Conservation (phyloP, 2,888 invertebrate genomes). For the Neoaliturus tenellus region DNA sequence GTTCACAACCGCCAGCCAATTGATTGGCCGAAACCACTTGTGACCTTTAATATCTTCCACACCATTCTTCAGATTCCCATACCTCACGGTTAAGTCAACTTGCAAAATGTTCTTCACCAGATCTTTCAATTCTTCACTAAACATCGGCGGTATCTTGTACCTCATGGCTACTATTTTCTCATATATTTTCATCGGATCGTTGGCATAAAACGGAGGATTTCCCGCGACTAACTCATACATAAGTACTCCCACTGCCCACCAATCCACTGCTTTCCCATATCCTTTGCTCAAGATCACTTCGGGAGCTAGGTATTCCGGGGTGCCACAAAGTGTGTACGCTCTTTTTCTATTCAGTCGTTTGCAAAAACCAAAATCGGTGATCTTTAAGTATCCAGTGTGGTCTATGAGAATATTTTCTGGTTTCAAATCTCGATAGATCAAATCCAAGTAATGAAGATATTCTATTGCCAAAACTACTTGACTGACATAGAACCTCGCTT, state of each 20-base stretch:
- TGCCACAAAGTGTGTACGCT: slow-evolving; percentile 77
- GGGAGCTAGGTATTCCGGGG: slow-evolving; percentile 78
- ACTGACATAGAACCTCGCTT: slow-evolving; percentile 86
- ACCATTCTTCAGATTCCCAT: slow-evolving; percentile 91
- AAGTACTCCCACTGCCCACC: slow-evolving; percentile 96
- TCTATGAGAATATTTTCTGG: slow-evolving; percentile 95
- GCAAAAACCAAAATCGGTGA: slow-evolving; percentile 96
- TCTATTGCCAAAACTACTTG: slow-evolving; percentile 96
- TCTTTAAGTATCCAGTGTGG: slow-evolving; percentile 82
- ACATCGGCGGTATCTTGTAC: slow-evolving; percentile 90
- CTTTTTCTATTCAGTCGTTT: slow-evolving; percentile 75
- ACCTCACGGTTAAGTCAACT: slow-evolving; percentile 86
- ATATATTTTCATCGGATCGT: slow-evolving; percentile 95
- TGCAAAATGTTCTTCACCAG: slow-evolving; percentile 90
- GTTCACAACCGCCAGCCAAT: slow-evolving; percentile 87
- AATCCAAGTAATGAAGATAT: slow-evolving; percentile 91
- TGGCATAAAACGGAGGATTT: slow-evolving; percentile 94
- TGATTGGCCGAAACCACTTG: slow-evolving; percentile 88
- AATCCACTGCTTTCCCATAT: slow-evolving; percentile 95
- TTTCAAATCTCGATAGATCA: slow-evolving; percentile 94
- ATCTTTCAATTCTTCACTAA: slow-evolving; percentile 89
- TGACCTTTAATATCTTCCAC: slow-evolving; percentile 92
- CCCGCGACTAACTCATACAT: slow-evolving; percentile 95
- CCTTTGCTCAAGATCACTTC: slow-evolving; percentile 90
- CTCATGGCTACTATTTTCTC: slow-evolving; percentile 95